These are phyloP conservation scores for Neodon shergylaensis DNA, from an alignment of 2,113 vertebrate species.

Conservation along the genomic window DNA sequence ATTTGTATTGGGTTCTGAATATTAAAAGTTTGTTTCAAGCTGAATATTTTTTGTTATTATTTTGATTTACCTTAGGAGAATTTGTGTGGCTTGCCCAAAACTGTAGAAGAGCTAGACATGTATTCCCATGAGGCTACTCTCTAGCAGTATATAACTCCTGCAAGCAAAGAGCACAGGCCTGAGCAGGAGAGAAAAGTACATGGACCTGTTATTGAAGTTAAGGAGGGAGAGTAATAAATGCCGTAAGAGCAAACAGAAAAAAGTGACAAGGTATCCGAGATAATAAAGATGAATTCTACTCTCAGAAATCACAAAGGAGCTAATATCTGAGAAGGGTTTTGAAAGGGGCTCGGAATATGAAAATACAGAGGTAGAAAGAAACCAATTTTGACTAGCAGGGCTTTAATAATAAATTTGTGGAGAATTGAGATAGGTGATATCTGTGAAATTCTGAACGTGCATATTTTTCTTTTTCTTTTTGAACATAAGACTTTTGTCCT, in stretches of 20 bases:
- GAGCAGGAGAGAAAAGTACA: background rate
- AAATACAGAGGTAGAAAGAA: slow-evolving; percentile 20
- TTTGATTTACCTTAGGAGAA: background rate
- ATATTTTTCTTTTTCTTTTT: background rate
- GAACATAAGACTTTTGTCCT: background rate
- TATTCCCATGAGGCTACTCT: background rate
- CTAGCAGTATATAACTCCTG: background rate
- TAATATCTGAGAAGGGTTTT: slow-evolving; percentile 18
- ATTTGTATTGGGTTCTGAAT: background rate
- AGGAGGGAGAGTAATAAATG: slow-evolving; percentile 13
- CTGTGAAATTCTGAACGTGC: background rate
- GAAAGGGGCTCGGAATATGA: background rate
- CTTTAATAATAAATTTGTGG: background rate
- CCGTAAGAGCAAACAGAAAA: background rate
- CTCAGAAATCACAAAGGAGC: background rate
- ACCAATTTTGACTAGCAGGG: slow-evolving; percentile 6
- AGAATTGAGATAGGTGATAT: background rate
- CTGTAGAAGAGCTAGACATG: background rate
- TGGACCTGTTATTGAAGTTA: background rate
- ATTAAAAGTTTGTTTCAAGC: background rate
- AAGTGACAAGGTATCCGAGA: background rate
- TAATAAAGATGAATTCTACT: background rate
- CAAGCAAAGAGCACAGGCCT: background rate
- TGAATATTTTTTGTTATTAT: background rate
- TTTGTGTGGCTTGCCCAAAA: background rate